Evolutionary conservation across 2,888 invertebrate genomes (phyloP).

Genomic region (Phytoseiulus persimilis): DNA sequence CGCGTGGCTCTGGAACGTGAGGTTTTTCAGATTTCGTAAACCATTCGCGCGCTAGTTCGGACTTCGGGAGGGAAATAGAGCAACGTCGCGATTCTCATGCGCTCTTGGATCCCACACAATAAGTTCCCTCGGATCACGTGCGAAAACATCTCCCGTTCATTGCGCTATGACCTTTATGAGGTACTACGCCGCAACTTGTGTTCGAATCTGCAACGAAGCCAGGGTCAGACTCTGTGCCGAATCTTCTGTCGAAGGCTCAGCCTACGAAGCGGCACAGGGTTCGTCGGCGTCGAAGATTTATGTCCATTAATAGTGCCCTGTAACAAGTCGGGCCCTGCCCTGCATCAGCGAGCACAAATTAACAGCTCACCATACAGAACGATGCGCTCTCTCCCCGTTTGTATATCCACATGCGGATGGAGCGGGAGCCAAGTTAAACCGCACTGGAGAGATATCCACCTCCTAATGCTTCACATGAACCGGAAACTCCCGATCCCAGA

Average conservation of each 20-base stretch:
- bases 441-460: too few relatives aligned
- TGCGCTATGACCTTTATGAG: background rate
- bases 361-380: background rate
- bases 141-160: background rate
- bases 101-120: background rate
- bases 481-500: too few relatives aligned
- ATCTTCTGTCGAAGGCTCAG: background rate
- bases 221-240: background rate
- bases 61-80: background rate
- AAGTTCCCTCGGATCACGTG: background rate
- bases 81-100: background rate
- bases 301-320: background rate
- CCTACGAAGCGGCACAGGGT: background rate
- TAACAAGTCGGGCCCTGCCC: background rate
- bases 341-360: background rate
- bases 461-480: background rate
- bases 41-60: background rate
- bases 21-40: background rate
- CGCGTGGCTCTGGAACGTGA: background rate
- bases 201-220: background rate
- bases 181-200: background rate
- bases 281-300: background rate
- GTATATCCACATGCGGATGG: background rate
- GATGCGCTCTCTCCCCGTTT: background rate
- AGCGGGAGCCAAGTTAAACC: background rate